Percentiles rank a stretch among this genome's conserved stretches.
Evolutionary conservation across 2,888 invertebrate genomes (phyloP).

Genomic region (Mesoligia furuncula): DNA sequence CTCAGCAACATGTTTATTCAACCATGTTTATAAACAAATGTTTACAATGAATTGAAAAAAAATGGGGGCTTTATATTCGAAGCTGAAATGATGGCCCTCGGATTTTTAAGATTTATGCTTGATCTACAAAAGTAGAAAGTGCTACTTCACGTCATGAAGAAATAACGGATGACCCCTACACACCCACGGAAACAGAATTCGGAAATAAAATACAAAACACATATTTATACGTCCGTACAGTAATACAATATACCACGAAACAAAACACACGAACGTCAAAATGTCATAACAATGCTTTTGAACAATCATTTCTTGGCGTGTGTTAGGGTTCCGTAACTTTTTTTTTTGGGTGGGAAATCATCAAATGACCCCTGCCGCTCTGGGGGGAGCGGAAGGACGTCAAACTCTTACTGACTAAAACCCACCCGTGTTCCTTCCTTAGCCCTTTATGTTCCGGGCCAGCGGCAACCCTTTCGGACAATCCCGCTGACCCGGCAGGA

Average conservation of each 20-base stretch:
- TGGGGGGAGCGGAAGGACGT: too few relatives aligned
- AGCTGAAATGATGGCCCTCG: neutral
- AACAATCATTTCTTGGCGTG: constrained; percentile 14
- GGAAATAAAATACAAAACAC: constrained; percentile 30
- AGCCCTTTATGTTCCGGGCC: too few relatives aligned
- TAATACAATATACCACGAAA: constrained; percentile 27
- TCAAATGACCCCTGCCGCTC: too few relatives aligned
- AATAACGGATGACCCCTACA: constrained; percentile 15
- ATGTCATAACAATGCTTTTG: constrained; percentile 35
- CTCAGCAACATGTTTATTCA: too few relatives aligned
- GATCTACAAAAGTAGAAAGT: neutral
- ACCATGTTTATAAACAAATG: too few relatives aligned
- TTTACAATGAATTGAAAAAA: too few relatives aligned
- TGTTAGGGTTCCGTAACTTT: constrained; percentile 10
- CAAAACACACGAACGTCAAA: constrained; percentile 27
- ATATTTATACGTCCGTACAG: constrained; percentile 37
- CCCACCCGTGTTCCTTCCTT: too few relatives aligned
- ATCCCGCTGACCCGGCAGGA: too few relatives aligned
- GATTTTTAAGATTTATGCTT: neutral
- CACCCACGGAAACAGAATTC: constrained; percentile 33
- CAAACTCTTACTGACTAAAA: too few relatives aligned
- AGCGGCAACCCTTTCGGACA: too few relatives aligned
- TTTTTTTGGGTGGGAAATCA: too few relatives aligned
- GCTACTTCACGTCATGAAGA: neutral
- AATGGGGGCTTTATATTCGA: too few relatives aligned